These are phyloP conservation scores for Trachelus tabidus DNA, from an alignment of 2,888 invertebrate species.

Conservation along the genomic window DNA sequence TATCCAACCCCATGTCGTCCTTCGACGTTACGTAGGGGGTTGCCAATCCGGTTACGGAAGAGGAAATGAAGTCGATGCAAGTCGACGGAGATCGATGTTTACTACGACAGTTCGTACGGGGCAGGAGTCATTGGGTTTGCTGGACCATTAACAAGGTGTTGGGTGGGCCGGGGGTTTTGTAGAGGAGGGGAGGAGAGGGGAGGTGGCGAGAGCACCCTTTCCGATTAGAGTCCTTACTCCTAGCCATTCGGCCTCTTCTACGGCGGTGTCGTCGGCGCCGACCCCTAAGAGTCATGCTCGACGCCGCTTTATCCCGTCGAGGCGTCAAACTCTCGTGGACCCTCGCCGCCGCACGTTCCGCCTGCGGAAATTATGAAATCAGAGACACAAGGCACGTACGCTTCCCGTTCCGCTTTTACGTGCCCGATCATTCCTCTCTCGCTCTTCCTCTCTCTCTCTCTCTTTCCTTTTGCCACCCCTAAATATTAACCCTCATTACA, in stretches of 20 bases:
- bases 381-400: conserved; percentile 64
- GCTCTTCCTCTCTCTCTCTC: conserved; percentile 3
- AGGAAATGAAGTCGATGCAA: conserved; percentile 15
- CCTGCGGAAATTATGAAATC: conserved; percentile 66
- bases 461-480: conserved; percentile 26
- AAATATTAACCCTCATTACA: background rate
- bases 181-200: too few relatives aligned
- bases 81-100: conserved; percentile 6
- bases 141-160: conserved; percentile 15
- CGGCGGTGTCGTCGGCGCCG: background rate
- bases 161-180: background rate
- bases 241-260: background rate
- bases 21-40: background rate
- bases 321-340: conserved; percentile 3
- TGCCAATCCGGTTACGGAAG: background rate
- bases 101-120: conserved; percentile 2
- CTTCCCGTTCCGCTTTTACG: conserved; percentile 25
- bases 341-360: conserved; percentile 39
- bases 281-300: background rate
- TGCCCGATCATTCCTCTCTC: conserved; percentile 28
- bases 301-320: background rate
- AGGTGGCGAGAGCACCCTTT: background rate
- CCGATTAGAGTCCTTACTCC: conserved; percentile 11
- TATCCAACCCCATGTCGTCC: background rate
- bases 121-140: conserved; percentile 7